Base-by-base conservation (phyloP, 2,113 vertebrate genomes). In the Mirounga angustirostris region DNA sequence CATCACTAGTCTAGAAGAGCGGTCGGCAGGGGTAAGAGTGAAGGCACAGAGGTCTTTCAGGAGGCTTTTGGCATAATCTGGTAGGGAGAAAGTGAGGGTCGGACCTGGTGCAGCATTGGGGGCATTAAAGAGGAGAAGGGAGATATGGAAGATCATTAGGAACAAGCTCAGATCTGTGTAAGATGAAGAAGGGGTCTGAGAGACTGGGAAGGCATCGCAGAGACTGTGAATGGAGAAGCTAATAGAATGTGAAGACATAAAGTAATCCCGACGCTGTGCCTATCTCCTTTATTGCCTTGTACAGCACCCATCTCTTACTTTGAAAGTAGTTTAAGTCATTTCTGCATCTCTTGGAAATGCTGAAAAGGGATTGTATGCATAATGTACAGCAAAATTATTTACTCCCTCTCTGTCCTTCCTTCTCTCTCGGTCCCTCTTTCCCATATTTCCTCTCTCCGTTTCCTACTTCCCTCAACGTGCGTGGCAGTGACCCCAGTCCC, bases 21-120 rank as follows among this genome's bases (percentile, higher is more conserved):
- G 30, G 14, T 22, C 0, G 0, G 7, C 13, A 1, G 15, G 46
- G 33, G 0, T 54, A 43, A 26, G 40, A 22, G 16, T 78, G n/a
- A 33, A 83, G 14, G n/a, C 15, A n/a, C 24, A n/a, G 30, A 54
- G 40, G 2, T 33, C 12, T 59, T 46, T 50, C 1, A 59, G 63
- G 43, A 59, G 40, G 26, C 46, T 52, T 30, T 52, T n/a, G 67
- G 46, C 21, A 6, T 52, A 63, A 67, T n/a, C n/a, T 8, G n/a
- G 92, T 73, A 46, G 78, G 46, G 58, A 56, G 87, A 22, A 86
- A 43, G 43, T 24, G n/a, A 40, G 18, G 52, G 28, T 54, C 8
- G 28, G 65, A 14, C 2, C 3, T 4, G 21, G 40, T 59, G 14
- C 33, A 43, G 33, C 0, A n/a, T 13, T 16, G 4, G 10, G 19